These are phyloP conservation scores for Megastigmus dorsalis DNA, from an alignment of 2,888 invertebrate genomes.

Conservation along the genomic window DNA sequence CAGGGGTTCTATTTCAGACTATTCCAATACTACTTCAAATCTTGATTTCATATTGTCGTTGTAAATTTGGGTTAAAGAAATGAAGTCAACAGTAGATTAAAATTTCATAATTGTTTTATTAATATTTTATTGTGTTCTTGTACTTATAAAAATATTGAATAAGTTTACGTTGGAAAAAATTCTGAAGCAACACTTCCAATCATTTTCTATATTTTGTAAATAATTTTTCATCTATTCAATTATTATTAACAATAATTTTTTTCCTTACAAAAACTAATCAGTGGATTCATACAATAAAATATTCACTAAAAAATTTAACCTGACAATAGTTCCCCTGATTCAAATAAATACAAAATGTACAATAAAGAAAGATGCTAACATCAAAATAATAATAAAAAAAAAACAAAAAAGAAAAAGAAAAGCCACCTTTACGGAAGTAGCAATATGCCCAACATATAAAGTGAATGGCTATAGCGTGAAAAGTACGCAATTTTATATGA, in stretches of 20 bases:
- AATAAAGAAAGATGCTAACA: constrained; percentile 46
- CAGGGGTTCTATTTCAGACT: constrained; percentile 46
- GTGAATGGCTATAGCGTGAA: neutral
- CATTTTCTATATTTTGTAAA: constrained; percentile 44
- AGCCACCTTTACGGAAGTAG: constrained; percentile 21
- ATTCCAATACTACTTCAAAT: neutral
- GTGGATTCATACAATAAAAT: constrained; percentile 40
- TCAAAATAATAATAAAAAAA: constrained; percentile 40
- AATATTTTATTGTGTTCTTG: constrained; percentile 49
- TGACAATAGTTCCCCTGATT: constrained; percentile 51
- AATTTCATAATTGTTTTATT: constrained; percentile 51
- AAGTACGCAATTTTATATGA: constrained; percentile 13
- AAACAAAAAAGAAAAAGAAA: constrained; percentile 11
- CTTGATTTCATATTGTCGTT: neutral
- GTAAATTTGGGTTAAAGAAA: constrained; percentile 27
- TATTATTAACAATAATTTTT: constrained; percentile 39
- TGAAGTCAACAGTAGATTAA: constrained; percentile 3
- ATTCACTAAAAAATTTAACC: constrained; percentile 38
- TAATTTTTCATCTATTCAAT: constrained; percentile 47
- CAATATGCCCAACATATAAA: constrained; percentile 25
- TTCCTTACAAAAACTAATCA: constrained; percentile 50
- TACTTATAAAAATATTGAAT: constrained; percentile 56
- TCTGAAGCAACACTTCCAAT: constrained; percentile 52
- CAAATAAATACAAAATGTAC: constrained; percentile 51
- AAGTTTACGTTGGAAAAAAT: constrained; percentile 53